Evolutionary conservation across 2,113 vertebrate species (phyloP), one percentile per base, ranked within the genome.

Genomic region (Nicator chloris): DNA sequence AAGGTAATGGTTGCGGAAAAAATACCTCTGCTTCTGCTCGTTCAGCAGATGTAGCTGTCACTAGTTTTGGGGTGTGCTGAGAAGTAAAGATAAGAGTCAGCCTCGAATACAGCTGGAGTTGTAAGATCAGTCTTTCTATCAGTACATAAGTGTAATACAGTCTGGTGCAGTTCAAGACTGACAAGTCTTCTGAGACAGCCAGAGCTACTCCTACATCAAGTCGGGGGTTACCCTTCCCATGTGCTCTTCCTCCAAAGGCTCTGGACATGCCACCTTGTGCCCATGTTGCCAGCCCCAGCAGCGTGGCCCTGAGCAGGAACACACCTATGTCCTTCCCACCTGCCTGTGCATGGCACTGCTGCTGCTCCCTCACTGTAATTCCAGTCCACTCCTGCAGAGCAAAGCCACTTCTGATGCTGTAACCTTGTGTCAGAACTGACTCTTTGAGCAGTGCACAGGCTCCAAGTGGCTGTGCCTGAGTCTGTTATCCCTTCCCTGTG

Each of bases 251-350:
- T 71, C 31, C 60, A 61, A 5, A 50, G 49, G 26, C 3, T 11
- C 54, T 39, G 63, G 33, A 39, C 3, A 0, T 11, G 11, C 49
- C 64, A 35, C 7, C 21, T 65, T 0, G 1, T 47, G 31, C 28
- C 85, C 0, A 0, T 37, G 59, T 47, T 69, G 40, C 49, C 82
- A 23, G 44, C 13, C 42, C 13, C 56, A 53, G 31, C 37, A 57
- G 56, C 0, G 0, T 24, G 61, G 53, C n/a, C 35, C 49, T 22
- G 66, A 35, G 31, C 8, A 8, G 70, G 19, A 65, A 4, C 23
- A 5, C 31, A 27, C 6, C 28, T 8, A 19, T 15, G 3, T 65
- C 51, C 61, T 39, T 82, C 61, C 64, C 42, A n/a, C 37, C 18
- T 4, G 4, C 14, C 39, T 35, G 13, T 8, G 6, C 13, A 6